A percentile compares a stretch with the other conserved stretches of the same genome.
These are phyloP conservation scores for Pandion haliaetus DNA, from an alignment of 2,113 vertebrate species.

Conservation along the genomic window DNA sequence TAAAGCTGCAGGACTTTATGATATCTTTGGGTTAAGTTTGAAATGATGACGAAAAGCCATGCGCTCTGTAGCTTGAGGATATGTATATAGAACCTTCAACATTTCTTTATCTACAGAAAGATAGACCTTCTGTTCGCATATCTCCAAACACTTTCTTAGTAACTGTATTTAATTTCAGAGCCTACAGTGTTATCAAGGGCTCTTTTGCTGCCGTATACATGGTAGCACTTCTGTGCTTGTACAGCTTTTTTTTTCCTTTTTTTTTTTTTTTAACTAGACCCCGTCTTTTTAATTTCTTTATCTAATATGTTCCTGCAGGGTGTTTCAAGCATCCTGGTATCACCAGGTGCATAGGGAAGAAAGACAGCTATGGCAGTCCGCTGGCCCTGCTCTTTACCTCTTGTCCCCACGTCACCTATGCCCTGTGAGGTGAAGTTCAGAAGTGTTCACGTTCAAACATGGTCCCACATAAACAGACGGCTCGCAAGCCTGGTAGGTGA, in stretches of 20 bases:
- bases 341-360: neutral
- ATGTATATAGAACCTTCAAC: neutral
- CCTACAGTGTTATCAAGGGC: neutral
- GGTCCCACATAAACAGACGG: neutral
- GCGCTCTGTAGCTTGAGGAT: neutral
- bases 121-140: neutral
- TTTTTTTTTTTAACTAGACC: neutral
- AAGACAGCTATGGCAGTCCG: neutral
- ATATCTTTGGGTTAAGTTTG: neutral
- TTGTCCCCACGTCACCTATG: neutral
- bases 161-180: neutral
- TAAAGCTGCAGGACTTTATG: neutral
- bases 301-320: neutral
- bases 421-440: neutral
- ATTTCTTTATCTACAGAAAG: neutral
- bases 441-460: neutral
- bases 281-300: neutral
- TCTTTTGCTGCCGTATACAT: rapidly evolving
- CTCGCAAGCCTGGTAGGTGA: neutral
- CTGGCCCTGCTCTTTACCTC: neutral
- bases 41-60: neutral
- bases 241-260: no score
- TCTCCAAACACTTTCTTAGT: neutral
- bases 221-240: neutral
- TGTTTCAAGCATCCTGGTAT: neutral